Percentiles rank a stretch among this genome's conserved stretches.
phyloP scores from a whole-genome alignment of 2,113 vertebrate genomes.

The human (Homo sapiens) region DNA sequence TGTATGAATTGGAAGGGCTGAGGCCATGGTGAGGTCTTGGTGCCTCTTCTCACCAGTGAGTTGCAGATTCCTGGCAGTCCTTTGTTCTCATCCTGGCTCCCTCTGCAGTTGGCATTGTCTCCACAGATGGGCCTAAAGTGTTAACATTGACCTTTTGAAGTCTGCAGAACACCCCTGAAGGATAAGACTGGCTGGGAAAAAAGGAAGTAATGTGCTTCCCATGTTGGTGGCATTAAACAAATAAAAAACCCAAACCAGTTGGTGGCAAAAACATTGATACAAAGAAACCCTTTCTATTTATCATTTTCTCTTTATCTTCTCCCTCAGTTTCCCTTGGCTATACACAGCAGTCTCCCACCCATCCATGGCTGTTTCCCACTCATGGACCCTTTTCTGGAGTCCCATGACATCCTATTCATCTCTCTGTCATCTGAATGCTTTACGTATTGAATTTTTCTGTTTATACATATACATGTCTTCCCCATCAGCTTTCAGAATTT shows the following conservation, averaged over 20 bases:
- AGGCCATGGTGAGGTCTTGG: neutral
- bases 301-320: neutral
- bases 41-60: neutral
- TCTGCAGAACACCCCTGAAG: neutral
- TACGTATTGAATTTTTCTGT: neutral
- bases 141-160: neutral
- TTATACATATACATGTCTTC: neutral
- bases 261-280: neutral
- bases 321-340: neutral
- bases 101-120: neutral
- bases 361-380: neutral
- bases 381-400: neutral
- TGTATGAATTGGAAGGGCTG: neutral
- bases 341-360: accelerated
- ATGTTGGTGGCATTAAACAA: neutral
- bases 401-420: neutral
- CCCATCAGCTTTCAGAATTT: neutral
- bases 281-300: neutral
- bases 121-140: neutral
- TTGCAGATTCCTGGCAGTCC: neutral
- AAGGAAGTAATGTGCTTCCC: neutral
- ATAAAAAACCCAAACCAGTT: neutral
- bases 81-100: neutral
- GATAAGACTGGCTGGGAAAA: neutral
- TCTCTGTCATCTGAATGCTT: neutral